Percentiles rank a stretch among this genome's conserved stretches.
phyloP scores from a whole-genome alignment of 2,797 vertebrate species.

The Sternotherus odoratus region DNA sequence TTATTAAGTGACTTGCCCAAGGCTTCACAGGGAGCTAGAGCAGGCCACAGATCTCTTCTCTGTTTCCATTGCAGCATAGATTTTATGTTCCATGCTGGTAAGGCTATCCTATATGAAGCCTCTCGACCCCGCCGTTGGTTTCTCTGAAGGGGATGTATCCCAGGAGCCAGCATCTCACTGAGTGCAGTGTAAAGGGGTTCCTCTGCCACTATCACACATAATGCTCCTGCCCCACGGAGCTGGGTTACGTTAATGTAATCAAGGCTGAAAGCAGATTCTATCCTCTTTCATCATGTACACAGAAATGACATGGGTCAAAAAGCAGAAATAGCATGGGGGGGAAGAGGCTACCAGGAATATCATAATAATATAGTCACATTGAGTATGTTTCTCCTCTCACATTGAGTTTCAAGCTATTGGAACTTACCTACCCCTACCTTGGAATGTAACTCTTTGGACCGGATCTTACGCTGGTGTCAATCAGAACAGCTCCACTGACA shows the following conservation, averaged over 20 bases:
- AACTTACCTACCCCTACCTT: not conserved
- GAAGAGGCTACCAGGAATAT: not conserved
- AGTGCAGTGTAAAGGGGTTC: not conserved
- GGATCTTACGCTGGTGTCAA: too few species aligned
- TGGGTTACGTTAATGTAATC: not conserved
- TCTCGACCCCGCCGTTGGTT: fast-evolving
- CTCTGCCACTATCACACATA: not conserved
- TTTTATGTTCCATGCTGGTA: not conserved
- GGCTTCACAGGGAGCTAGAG: fast-evolving
- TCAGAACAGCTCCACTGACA: not conserved
- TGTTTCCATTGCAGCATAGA: not conserved
- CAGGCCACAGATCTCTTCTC: not conserved
- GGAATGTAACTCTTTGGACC: not conserved
- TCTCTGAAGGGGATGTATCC: not conserved
- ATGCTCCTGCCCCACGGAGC: not conserved
- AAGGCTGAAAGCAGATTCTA: not conserved
- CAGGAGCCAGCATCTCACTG: not conserved
- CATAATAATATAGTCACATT: fast-evolving
- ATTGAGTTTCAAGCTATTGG: fast-evolving
- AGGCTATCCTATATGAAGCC: slow-evolving; percentile 17
- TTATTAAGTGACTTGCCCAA: not conserved
- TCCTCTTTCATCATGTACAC: not conserved
- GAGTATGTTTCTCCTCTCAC: not conserved
- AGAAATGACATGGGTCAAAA: not conserved
- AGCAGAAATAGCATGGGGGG: fast-evolving